phyloP scores from a whole-genome alignment of 2,113 vertebrate species.

The Protobothrops flavoviridis region DNA sequence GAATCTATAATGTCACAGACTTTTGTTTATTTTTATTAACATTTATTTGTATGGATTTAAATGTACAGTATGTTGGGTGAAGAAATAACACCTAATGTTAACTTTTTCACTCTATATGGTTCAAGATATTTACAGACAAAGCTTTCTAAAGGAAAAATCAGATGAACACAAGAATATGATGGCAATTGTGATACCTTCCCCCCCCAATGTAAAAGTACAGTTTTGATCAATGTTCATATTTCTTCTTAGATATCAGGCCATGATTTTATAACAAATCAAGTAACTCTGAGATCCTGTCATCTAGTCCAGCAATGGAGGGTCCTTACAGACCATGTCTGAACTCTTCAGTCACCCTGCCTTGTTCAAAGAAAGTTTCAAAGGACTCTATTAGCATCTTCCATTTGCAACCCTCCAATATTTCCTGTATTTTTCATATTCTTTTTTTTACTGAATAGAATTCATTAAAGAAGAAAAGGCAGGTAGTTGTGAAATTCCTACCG shows the following conservation, averaged over 20 bases:
- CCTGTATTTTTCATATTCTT: background rate
- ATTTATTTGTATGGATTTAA: constrained; percentile 17
- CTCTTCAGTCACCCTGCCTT: background rate
- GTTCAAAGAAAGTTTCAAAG: background rate
- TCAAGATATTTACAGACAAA: constrained; percentile 40
- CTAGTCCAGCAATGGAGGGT: background rate
- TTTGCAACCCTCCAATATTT: background rate
- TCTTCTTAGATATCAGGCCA: background rate
- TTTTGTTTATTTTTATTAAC: constrained; percentile 23
- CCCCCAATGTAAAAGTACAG: background rate
- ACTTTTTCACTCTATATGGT: constrained; percentile 23
- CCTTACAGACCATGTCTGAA: background rate
- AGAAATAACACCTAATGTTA: background rate
- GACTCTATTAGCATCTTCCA: background rate
- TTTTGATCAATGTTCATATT: background rate
- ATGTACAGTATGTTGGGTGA: background rate
- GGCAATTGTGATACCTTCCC: rapidly evolving
- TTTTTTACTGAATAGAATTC: background rate
- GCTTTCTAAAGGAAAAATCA: constrained; percentile 38
- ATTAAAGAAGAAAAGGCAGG: background rate
- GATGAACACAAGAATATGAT: constrained; percentile 12
- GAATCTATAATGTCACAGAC: background rate
- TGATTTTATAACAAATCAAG: background rate
- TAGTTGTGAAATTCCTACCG: background rate
- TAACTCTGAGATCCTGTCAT: background rate